Conservation (phyloP, 92 coral and sea anemone genomes). For the Actinostola sp. region DNA sequence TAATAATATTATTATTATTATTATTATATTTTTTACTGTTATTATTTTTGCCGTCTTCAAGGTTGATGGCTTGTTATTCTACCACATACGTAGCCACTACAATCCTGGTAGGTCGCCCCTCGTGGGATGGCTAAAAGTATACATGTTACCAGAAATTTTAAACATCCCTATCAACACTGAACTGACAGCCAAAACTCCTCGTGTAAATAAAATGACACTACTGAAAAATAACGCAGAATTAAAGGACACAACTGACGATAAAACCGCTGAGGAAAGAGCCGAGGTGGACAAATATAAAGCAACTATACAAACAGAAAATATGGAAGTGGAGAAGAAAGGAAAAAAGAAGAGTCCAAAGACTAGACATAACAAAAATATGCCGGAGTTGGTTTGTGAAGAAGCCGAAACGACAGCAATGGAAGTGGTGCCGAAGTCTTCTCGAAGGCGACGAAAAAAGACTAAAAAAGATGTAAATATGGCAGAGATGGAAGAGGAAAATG, state of each 20-base stretch:
- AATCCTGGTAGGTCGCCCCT: slow-evolving; percentile 88
- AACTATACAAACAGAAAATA: not conserved
- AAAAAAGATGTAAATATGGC: slow-evolving; percentile 17
- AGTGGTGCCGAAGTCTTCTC: slow-evolving; percentile 3
- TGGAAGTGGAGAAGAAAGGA: slow-evolving; percentile 39
- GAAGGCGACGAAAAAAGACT: slow-evolving; percentile 8
- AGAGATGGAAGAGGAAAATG: not conserved
- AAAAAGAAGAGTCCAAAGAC: slow-evolving; percentile 2
- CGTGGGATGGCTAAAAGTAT: slow-evolving; percentile 92
- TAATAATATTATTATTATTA: not conserved
- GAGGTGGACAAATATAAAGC: slow-evolving; percentile 54
- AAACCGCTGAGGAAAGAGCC: slow-evolving; percentile 19
- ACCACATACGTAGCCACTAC: slow-evolving; percentile 91
- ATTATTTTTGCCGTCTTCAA: too few relatives aligned
- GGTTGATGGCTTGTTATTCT: slow-evolving; percentile 96
- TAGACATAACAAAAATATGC: not conserved
- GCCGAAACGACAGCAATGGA: slow-evolving; percentile 18
- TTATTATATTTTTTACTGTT: not conserved
- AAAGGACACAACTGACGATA: slow-evolving; percentile 51
- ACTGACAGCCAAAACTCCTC: slow-evolving; percentile 61
- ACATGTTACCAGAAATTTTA: slow-evolving; percentile 85
- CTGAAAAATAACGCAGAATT: slow-evolving; percentile 77
- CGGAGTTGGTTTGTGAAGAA: slow-evolving; percentile 1
- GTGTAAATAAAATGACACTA: slow-evolving; percentile 75
- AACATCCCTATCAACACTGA: slow-evolving; percentile 74